phyloP scores from a whole-genome alignment of 2,113 vertebrate species.

The Bos javanicus region DNA sequence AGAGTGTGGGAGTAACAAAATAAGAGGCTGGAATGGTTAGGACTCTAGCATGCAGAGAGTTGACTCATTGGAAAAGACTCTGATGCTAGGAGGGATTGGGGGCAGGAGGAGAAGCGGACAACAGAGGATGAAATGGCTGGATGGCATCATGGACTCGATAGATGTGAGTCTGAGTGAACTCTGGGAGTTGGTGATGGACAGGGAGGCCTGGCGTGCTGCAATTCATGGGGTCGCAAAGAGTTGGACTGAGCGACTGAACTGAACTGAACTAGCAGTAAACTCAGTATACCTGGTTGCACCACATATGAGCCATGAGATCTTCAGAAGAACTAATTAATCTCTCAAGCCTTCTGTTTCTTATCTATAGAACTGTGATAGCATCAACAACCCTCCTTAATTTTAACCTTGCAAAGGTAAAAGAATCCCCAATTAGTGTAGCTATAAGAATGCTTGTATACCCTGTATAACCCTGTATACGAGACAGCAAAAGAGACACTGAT shows the following conservation, averaged over 20 bases:
- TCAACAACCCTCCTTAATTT: not conserved
- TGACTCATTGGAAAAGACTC: no score
- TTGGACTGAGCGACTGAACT: no score
- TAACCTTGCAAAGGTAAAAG: not conserved
- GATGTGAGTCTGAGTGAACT: no score
- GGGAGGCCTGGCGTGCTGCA: accelerated
- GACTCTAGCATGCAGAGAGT: not conserved
- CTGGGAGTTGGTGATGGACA: no score
- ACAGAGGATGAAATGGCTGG: no score
- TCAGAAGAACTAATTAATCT: not conserved
- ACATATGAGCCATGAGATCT: not conserved
- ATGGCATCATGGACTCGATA: accelerated
- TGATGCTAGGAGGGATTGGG: no score
- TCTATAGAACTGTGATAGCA: not conserved
- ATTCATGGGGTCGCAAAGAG: no score
- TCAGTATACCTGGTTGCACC: not conserved
- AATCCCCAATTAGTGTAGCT: not conserved
- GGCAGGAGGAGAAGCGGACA: no score
- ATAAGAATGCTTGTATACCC: not conserved
- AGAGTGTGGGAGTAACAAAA: not conserved
- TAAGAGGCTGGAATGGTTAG: not conserved
- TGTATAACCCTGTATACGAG: no score
- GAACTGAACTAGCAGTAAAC: not conserved
- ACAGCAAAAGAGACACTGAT: no score
- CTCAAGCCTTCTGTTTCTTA: not conserved